Percentiles rank a stretch among this genome's conserved stretches.
These are phyloP conservation scores for Yponomeuta malinellus DNA, from an alignment of 2,888 invertebrate species.

Conservation along the genomic window DNA sequence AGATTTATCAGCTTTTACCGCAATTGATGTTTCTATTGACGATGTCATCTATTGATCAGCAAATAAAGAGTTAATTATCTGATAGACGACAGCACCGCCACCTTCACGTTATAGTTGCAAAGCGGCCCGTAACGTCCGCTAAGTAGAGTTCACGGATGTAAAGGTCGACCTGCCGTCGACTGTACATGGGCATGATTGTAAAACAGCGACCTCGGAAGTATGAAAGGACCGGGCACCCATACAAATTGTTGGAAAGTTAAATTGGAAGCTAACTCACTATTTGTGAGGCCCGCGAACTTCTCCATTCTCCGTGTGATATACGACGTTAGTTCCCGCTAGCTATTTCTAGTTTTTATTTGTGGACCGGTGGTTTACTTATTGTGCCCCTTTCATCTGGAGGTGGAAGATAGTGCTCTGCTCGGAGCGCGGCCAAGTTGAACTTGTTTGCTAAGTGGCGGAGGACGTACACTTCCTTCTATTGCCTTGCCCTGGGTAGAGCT, in stretches of 20 bases:
- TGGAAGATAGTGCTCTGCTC: constrained; percentile 7
- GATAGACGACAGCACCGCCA: no score
- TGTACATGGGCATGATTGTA: no score
- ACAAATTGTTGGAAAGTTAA: constrained; percentile 40
- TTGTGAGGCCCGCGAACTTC: constrained; percentile 22
- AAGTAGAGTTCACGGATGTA: no score
- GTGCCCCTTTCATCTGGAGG: constrained; percentile 7
- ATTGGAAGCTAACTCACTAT: constrained; percentile 38
- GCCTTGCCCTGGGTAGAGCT: background rate
- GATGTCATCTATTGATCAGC: no score
- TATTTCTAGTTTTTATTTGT: constrained; percentile 22
- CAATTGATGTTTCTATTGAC: no score
- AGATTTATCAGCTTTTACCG: no score
- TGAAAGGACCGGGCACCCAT: background rate
- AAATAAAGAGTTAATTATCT: no score
- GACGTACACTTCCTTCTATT: background rate
- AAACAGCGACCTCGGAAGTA: no score
- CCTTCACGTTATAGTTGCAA: no score
- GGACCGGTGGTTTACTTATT: background rate
- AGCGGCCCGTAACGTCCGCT: no score
- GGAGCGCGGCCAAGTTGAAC: background rate
- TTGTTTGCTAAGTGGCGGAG: background rate
- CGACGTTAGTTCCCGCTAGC: constrained; percentile 21
- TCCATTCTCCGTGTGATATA: constrained; percentile 37
- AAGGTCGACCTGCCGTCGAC: no score